Evolutionary conservation across 1,140 invertebrate species (phyloP).

Genomic region (Drosophila novamexicana): DNA sequence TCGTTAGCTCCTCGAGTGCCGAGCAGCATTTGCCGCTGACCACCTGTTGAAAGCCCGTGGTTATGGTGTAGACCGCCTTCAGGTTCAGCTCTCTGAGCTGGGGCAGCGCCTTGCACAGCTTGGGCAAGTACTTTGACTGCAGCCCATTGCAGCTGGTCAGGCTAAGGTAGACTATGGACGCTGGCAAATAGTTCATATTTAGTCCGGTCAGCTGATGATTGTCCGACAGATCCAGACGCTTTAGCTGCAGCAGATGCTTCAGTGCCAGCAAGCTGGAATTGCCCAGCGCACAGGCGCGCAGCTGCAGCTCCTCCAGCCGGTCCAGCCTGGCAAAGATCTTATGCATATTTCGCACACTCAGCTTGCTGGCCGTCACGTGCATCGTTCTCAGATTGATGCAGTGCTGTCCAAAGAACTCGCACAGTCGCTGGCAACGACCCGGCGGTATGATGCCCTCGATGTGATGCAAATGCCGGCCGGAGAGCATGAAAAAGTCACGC

Average conservation of each 20-base stretch:
- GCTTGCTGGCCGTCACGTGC: slow-evolving; percentile 14
- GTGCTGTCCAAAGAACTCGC: slow-evolving; percentile 36
- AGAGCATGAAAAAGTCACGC: slow-evolving; percentile 44
- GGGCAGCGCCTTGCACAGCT: slow-evolving; percentile 22
- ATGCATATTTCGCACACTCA: slow-evolving; percentile 28
- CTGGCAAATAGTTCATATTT: slow-evolving; percentile 21
- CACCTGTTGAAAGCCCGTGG: slow-evolving; percentile 9
- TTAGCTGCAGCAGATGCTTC: neutral
- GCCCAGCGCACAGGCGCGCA: slow-evolving; percentile 7
- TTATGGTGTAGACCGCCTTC: slow-evolving; percentile 1
- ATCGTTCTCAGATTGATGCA: slow-evolving; percentile 33
- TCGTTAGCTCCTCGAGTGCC: slow-evolving; percentile 10
- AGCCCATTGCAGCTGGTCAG: slow-evolving; percentile 21
- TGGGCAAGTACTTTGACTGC: slow-evolving; percentile 1
- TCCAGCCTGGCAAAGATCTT: slow-evolving; percentile 26
- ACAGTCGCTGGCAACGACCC: slow-evolving; percentile 27
- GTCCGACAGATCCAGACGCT: slow-evolving; percentile 26
- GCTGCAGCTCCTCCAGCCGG: slow-evolving; percentile 15
- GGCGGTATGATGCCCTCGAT: slow-evolving; percentile 35
- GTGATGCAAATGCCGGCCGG: slow-evolving; percentile 28
- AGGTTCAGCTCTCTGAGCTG: slow-evolving; percentile 12
- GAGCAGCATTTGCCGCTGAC: slow-evolving; percentile 9
- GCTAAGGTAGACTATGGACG: slow-evolving; percentile 1
- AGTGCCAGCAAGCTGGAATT: slow-evolving; percentile 13
- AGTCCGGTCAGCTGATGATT: slow-evolving; percentile 19